A percentile compares a stretch with the other conserved stretches of the same genome.
phyloP scores from a whole-genome alignment of 2,888 invertebrate species.

The Eudasyphora cyanicolor region DNA sequence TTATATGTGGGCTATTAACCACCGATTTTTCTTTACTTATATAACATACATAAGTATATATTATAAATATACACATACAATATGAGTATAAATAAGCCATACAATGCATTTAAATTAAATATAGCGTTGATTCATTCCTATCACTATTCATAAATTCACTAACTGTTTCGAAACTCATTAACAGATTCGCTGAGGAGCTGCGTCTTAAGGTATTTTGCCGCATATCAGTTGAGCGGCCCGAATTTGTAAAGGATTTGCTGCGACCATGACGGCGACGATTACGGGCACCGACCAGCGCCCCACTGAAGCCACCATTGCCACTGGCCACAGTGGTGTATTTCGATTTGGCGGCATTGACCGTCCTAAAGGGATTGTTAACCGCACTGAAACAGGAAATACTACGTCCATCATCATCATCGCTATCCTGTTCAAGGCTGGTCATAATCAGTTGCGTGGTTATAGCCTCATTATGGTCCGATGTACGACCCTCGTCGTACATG shows the following conservation, averaged over 20 bases:
- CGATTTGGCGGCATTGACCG: conserved; percentile 60
- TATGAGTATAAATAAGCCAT: background rate
- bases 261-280: conserved; percentile 71
- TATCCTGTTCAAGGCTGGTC: conserved; percentile 65
- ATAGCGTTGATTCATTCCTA: conserved; percentile 57
- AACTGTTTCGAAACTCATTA: conserved; percentile 69
- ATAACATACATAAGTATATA: conserved; percentile 9
- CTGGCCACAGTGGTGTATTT: conserved; percentile 53
- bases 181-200: conserved; percentile 77
- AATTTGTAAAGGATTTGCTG: conserved; percentile 77
- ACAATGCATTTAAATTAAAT: conserved; percentile 51
- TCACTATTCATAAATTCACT: conserved; percentile 58
- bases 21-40: background rate
- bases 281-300: background rate
- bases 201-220: conserved; percentile 69
- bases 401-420: conserved; percentile 68
- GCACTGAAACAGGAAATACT: conserved; percentile 76
- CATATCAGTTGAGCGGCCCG: conserved; percentile 44
- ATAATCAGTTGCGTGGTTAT: conserved; percentile 47
- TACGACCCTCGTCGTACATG: conserved; percentile 42
- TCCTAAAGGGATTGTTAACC: conserved; percentile 70
- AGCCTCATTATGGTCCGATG: background rate
- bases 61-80: conserved; percentile 7
- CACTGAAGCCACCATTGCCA: background rate
- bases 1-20: conserved; percentile 3